Base-by-base conservation (phyloP, 2,888 invertebrate species). In the Spicauda simplicius region DNA sequence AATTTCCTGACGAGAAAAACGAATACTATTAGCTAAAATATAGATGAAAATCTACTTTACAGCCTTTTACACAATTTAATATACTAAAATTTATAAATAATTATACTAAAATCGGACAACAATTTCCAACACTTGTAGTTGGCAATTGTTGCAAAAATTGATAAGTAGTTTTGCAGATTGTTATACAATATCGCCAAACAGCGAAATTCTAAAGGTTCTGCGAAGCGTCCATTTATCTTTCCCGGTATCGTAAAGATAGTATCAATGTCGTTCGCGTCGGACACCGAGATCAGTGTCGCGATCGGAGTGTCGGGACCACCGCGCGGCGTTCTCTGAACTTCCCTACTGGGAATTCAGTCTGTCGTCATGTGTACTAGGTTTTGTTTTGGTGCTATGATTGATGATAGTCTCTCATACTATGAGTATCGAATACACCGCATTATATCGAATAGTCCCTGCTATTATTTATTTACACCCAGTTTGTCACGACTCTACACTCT, bases 221-320 rank as follows among this genome's bases (percentile, higher is more conserved):
- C 76, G 84, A 85, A 88, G 67, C 69, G 70, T 69, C 70, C 74
- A 80, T 85, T 82, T 83, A 80, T 83, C 80, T 83, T 85, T 85
- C 84, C 74, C 64, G 60, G 84, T 83, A 86, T 81, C 77, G 72
- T 54, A 53, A 64, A 65, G 65, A 65, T 65, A 33, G 45, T 65
- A 59, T 65, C 58, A 41, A 20, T 53, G 58, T 53, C 53, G 58
- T 25, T 30, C 52, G 50, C 12, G 53, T 58, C 58, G 41, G 58
- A 64, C 58, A 58, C 64, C 14, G 57, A 52, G 59, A 65, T 54
- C 53, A 65, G 65, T 65, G 65, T 58, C 58, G 64, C 57, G 64
- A 64, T 64, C 64, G 50, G 58, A 65, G 59, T 53, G 53, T 53
- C 25, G 60, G 52, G 60, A 60, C 60, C 52, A 60, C 60, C 60